Conservation (phyloP, 2,888 invertebrate genomes). For the Clanis bilineata region DNA sequence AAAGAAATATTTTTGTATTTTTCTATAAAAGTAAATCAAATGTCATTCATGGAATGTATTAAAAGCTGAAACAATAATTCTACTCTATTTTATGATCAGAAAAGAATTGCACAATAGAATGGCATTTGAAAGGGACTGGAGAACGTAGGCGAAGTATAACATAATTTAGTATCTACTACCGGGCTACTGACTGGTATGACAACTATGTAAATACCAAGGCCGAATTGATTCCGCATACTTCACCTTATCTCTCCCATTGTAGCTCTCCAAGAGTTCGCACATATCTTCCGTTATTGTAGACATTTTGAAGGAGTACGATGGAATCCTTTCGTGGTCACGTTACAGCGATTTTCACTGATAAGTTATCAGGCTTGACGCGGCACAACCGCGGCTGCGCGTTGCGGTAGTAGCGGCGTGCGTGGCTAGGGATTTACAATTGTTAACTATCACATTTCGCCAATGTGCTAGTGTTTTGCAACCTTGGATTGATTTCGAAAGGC, state of each 20-base stretch:
- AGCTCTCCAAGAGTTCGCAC: slow-evolving; percentile 88
- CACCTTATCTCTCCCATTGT: slow-evolving; percentile 94
- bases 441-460: slow-evolving; percentile 67
- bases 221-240: slow-evolving; percentile 58
- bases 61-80: too few species aligned
- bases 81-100: slow-evolving; percentile 19
- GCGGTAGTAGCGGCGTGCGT: slow-evolving; percentile 37
- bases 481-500: slow-evolving; percentile 56
- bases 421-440: slow-evolving; percentile 44
- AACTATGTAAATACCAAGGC: slow-evolving; percentile 49
- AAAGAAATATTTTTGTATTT: too few species aligned
- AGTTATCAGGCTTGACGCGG: slow-evolving; percentile 30
- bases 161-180: slow-evolving; percentile 20
- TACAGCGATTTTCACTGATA: slow-evolving; percentile 34
- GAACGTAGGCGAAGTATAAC: neutral
- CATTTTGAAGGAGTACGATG: slow-evolving; percentile 43
- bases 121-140: slow-evolving; percentile 3
- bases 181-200: slow-evolving; percentile 45
- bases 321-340: slow-evolving; percentile 18
- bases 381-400: slow-evolving; percentile 15
- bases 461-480: slow-evolving; percentile 39
- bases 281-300: slow-evolving; percentile 78
- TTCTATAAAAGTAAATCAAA: too few species aligned
- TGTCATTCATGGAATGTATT: too few species aligned
- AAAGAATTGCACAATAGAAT: slow-evolving; percentile 12